phyloP scores from a whole-genome alignment of 1,140 invertebrate genomes.

The Matsumurasca onukii region DNA sequence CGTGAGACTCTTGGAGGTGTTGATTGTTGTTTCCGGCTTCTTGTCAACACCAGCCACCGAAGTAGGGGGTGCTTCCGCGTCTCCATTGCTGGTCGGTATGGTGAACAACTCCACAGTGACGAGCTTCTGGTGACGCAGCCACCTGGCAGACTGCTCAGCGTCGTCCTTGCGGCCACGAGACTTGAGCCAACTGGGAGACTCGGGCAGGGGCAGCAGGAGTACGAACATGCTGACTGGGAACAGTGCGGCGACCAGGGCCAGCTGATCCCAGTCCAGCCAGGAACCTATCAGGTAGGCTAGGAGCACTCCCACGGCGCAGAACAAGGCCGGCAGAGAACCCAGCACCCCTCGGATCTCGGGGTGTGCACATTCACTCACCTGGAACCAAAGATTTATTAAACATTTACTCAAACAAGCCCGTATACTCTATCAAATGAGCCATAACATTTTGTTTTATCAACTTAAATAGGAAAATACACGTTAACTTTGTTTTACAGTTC shows the following conservation, averaged over 20 bases:
- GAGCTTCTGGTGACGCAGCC: conserved; percentile 47
- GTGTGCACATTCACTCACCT: conserved; percentile 64
- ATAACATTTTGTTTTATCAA: no score
- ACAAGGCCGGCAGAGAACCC: conserved; percentile 61
- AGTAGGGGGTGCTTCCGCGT: background rate
- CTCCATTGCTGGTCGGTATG: background rate
- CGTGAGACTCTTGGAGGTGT: background rate
- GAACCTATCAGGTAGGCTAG: conserved; percentile 59
- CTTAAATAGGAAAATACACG: no score
- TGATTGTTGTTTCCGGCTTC: conserved; percentile 13
- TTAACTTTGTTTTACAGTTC: no score
- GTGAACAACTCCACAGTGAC: conserved; percentile 29
- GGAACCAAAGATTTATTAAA: conserved; percentile 45
- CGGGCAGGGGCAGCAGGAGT: conserved; percentile 54
- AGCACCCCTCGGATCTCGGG: conserved; percentile 61
- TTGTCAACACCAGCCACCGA: background rate
- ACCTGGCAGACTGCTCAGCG: conserved; percentile 50
- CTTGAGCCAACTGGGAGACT: conserved; percentile 59
- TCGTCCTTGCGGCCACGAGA: conserved; percentile 51
- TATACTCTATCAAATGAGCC: no score
- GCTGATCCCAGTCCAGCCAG: conserved; percentile 57
- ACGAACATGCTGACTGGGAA: conserved; percentile 51
- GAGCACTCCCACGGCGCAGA: conserved; percentile 63
- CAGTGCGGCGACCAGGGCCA: conserved; percentile 53
- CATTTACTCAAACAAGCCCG: no score